phyloP scores from a whole-genome alignment of 2,888 invertebrate species.

The Stenoptilia bipunctidactyla region DNA sequence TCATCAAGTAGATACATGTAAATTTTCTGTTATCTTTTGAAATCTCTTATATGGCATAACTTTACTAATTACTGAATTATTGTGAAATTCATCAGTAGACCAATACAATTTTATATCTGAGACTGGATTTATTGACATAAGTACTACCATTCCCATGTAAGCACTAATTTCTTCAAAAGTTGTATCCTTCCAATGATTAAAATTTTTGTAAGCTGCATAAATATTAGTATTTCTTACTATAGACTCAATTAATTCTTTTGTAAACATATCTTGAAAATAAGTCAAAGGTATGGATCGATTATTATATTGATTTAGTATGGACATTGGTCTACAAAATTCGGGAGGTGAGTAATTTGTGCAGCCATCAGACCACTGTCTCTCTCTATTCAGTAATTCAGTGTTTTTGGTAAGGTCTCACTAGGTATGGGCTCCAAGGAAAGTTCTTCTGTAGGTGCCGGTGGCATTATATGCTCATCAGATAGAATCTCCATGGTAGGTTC shows the following conservation, averaged over 20 bases:
- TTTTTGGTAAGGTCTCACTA: too few species aligned
- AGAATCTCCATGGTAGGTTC: too few species aligned
- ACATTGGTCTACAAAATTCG: too few species aligned
- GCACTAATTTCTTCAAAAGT: conserved; percentile 10
- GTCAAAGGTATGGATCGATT: conserved; percentile 7
- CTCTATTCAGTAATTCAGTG: too few species aligned
- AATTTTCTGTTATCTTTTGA: conserved; percentile 9
- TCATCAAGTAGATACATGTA: conserved; percentile 2
- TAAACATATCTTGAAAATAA: conserved; percentile 8
- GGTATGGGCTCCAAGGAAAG: too few species aligned
- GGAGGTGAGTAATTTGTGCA: too few species aligned
- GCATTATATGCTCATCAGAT: too few species aligned
- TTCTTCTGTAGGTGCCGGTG: too few species aligned
- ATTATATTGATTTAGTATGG: conserved; percentile 6
- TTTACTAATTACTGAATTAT: conserved; percentile 10
- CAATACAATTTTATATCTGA: conserved; percentile 11
- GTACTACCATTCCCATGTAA: conserved; percentile 10
- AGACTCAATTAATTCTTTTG: conserved; percentile 9
- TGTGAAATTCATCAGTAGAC: conserved; percentile 12
- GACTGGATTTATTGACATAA: conserved; percentile 10
- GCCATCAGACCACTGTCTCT: too few species aligned
- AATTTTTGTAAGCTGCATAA: conserved; percentile 8
- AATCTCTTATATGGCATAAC: conserved; percentile 10
- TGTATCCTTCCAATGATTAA: conserved; percentile 5
- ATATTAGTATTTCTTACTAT: conserved; percentile 12